Evolutionary conservation across 2,113 vertebrate species (phyloP).

Genomic region (Pampusana beccarii): DNA sequence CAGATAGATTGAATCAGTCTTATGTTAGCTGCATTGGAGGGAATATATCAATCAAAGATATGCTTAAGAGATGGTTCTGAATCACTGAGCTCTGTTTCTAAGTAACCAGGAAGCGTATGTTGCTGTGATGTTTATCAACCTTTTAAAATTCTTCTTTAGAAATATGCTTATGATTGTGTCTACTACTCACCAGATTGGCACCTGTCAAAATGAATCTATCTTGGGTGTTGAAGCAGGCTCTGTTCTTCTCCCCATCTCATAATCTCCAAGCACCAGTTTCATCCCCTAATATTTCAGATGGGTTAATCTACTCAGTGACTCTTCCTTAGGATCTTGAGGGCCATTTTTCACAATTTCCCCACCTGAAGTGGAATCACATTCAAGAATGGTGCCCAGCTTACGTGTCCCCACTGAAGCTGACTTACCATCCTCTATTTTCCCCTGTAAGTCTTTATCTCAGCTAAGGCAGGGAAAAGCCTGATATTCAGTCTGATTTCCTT

Average conservation of each 20-base stretch:
- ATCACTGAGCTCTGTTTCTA: slow-evolving; percentile 19
- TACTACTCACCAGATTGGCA: neutral
- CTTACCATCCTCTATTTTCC: neutral
- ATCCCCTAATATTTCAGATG: neutral
- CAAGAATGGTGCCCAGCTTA: neutral
- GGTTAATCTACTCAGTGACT: neutral
- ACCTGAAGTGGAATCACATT: neutral
- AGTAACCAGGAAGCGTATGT: neutral
- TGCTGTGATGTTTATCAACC: neutral
- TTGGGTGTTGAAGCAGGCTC: neutral
- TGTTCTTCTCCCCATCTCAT: neutral
- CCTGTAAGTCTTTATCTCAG: neutral
- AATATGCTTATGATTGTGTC: neutral
- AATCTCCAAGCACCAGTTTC: neutral
- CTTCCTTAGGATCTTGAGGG: neutral
- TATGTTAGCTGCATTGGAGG: neutral
- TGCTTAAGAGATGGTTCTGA: slow-evolving; percentile 19
- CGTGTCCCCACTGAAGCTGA: neutral
- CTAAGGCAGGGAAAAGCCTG: neutral
- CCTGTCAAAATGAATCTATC: neutral
- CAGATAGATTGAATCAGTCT: slow-evolving; percentile 44
- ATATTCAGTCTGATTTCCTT: neutral
- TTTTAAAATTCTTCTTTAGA: neutral
- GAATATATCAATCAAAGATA: neutral
- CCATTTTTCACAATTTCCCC: neutral